Evolutionary conservation across 2,888 invertebrate genomes (phyloP), one percentile per base, ranked within the genome.

Genomic region (Cantharis lateralis): DNA sequence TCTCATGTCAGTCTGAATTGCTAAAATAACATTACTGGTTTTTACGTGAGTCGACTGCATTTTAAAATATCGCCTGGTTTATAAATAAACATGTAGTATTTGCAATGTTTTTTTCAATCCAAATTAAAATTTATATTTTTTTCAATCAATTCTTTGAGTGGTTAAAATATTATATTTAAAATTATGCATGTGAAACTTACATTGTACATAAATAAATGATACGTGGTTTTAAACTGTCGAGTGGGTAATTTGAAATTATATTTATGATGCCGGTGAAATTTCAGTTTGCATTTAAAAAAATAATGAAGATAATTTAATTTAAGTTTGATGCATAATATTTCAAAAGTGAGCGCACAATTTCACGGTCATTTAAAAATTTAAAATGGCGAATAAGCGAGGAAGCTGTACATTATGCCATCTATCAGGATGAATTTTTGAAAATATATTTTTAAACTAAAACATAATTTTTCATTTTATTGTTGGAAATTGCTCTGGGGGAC

Each of bases 31-130:
- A 77, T 74, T 72, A 74, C 69, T 75, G 28, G 77, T 68, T 64
- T 69, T 77, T 77, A 77, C 77, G 77, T 77, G 77, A 77, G 77
- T 64, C 63, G 77, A 77, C 74, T 77, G 71, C 26, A 69, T 74
- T 74, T 71, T 74, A 48, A 70, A 68, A 62, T 72, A 66, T 73
- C 20, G 69, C 73, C 62, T 32, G 68, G 63, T 70, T 69, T 63
- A 76, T 70, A 71, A 62, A 71, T 70, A 66, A 71, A 74, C 71
- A 74, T 64, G 15, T 68, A 72, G 15, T 68, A 72, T 77, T 77
- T 77, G 48, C 48, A 48, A 74, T 72, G 70, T 32, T 68, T 28
- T 18, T 15, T 24, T 68, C 73, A 73, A 62, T 32, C 48, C 28
- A 61, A 71, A 68, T 24, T 73, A 68, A 73, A 48, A 69, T 62